Percentiles rank a stretch among this genome's conserved stretches.
phyloP scores from a whole-genome alignment of 2,888 invertebrate species.

The Loripinus fragilis region DNA sequence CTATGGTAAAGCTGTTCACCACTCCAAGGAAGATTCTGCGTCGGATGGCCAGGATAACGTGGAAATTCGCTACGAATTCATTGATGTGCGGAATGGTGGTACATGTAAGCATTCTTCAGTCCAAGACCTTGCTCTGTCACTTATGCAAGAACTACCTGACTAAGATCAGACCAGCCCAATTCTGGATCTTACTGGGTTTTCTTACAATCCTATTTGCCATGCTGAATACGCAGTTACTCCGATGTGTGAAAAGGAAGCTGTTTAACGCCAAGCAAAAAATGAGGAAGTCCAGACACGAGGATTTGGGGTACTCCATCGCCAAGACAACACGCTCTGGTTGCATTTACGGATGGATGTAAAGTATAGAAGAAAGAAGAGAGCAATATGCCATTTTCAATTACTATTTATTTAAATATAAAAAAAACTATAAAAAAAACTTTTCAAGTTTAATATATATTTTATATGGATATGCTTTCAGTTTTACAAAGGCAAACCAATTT shows the following conservation, averaged over 20 bases:
- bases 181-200: constrained; percentile 42
- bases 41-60: constrained; percentile 15
- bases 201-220: constrained; percentile 33
- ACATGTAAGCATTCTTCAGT: constrained; percentile 39
- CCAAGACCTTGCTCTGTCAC: constrained; percentile 42
- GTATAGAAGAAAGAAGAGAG: too few relatives aligned
- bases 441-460: too few relatives aligned
- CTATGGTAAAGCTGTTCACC: too few relatives aligned
- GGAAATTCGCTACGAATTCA: constrained; percentile 34
- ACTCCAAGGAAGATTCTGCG: constrained; percentile 6
- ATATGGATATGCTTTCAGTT: too few relatives aligned
- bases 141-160: constrained; percentile 23
- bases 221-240: constrained; percentile 33
- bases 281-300: background rate
- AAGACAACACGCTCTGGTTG: constrained; percentile 48
- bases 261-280: background rate
- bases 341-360: constrained; percentile 47
- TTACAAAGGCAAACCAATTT: too few relatives aligned
- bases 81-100: constrained; percentile 43
- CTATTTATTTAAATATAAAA: too few relatives aligned
- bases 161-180: constrained; percentile 27
- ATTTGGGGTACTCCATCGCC: background rate
- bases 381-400: too few relatives aligned
- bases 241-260: background rate
- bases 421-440: too few relatives aligned